Base-by-base conservation (phyloP, 2,888 invertebrate genomes). In the Lobophora halterata region DNA sequence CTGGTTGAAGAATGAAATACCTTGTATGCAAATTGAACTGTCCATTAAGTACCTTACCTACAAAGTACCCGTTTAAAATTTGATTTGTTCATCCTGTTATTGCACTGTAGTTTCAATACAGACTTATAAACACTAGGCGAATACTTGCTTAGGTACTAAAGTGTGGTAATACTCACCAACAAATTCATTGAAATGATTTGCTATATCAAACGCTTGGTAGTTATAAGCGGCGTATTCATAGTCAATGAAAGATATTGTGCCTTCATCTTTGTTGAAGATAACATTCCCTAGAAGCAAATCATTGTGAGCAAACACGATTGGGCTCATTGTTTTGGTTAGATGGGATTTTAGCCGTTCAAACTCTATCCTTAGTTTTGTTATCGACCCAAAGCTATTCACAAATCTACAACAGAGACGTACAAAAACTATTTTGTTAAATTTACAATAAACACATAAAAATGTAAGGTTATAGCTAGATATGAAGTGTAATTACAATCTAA, bases 141-240 rank as follows among this genome's bases (percentile, higher is more conserved):
- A n/a, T n/a, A n/a, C n/a, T n/a, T 3, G 5, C 14, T 7, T 4
- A 28, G 16, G 10, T 9, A 9, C 9, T 8, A 8, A 8, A 21
- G 1, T 23, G 5, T 7, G 2, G 1, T 10, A 14, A 23, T 35
- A 83, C 87, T 89, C 80, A 93, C 98, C 99, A 55, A 95, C 96
- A 88, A 95, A 98, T 89, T 99, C 99, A 61, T 95, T 93, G 85
- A 99, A 99, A 88, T 99, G 99, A 88, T 99, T 98, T 29, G 95
- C 98, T 73, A 99, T 97, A 79, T 99, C 99, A 77, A 90, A 98
- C 4, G 97, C 96, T 81, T 97, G 97, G 80, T 95, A 97, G 88
- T 98, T 99, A 68, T 92, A 93, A 43, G 92, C 94, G 8, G 97
- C 95, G 81, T 99, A 99, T 81, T 99, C 99, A 79, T 95, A 99